Base-by-base conservation (phyloP, 2,797 vertebrate species). In the Varecia variegata region DNA sequence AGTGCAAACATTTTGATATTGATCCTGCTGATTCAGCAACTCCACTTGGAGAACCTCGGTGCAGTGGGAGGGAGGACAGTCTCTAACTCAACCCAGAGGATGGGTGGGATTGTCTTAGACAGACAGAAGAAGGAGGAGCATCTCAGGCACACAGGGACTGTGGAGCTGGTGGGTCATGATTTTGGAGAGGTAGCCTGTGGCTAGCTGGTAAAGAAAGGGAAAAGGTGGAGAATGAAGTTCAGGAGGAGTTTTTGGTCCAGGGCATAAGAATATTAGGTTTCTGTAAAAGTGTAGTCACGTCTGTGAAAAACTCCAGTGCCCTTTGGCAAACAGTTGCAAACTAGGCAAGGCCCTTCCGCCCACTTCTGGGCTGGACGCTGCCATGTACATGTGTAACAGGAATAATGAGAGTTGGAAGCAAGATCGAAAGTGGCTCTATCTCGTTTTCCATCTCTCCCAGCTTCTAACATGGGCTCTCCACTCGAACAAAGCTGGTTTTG, bases 331-430 rank as follows among this genome's bases (percentile, higher is more conserved):
- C 38, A 30, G 17, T 45, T 1, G 3, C 30, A 30, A 10, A 8
- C 21, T 11, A 27, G 30, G 74, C 0, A 4, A 25, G 74, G 38
- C n/a, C 17, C 40, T 47, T 9, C 43, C 0, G 0, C 15, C 23
- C 1, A 14, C 38, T n/a, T 43, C 80, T 54, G 18, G 13, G 7
- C 70, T 93, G 92, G 85, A 84, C 81, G 62, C 38, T 70, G 84
- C 30, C 21, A 1, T 12, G 30, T 50, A 5, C 25, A 2, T 1
- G 10, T 27, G 67, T 38, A 47, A n/a, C 4, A 38, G 84, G 67
- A 90, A 25, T 85, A 67, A 65, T 4, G 56, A 71, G 85, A 40
- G 62, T 54, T 67, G 84, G 82, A 92, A 94, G 70, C 85, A n/a
- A 47, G 76, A 70, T n/a, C 32, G 0, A 56, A 21, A 25, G 65